These are phyloP conservation scores for Merluccius polli DNA, from an alignment of 2,797 vertebrate species.

Conservation along the genomic window DNA sequence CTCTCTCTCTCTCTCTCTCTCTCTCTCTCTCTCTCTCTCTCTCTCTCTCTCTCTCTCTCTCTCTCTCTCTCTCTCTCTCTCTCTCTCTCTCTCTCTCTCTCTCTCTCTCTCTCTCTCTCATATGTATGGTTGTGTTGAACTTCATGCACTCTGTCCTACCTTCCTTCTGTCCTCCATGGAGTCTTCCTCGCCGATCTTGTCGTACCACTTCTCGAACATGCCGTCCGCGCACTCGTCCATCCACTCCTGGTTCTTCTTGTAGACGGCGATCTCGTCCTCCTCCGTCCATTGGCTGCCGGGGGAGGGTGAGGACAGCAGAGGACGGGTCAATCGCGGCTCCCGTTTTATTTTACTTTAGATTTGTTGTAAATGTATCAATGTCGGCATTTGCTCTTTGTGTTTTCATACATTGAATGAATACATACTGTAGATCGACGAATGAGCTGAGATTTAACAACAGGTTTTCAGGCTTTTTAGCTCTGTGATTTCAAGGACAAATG, in stretches of 20 bases:
- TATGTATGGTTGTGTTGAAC: neutral
- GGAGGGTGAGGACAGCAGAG: neutral
- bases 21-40: conserved; percentile 86
- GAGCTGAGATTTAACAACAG: neutral
- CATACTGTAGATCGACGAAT: neutral
- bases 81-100: too few species aligned
- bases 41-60: conserved; percentile 61
- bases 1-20: conserved; percentile 82
- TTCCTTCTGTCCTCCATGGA: conserved; percentile 90
- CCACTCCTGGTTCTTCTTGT: conserved; percentile 95
- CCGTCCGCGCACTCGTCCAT: conserved; percentile 97
- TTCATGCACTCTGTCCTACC: conserved; percentile 63
- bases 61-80: conserved; percentile 79
- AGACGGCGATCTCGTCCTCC: conserved; percentile 93
- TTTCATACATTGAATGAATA: neutral
- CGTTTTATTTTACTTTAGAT: neutral
- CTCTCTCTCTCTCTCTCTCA: neutral
- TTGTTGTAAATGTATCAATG: neutral
- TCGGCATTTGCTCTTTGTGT: neutral
- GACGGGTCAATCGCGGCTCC: neutral
- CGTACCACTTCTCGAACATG: conserved; percentile 97
- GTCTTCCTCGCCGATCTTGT: conserved; percentile 91
- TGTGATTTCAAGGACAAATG: too few species aligned
- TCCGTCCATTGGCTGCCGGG: conserved; percentile 89
- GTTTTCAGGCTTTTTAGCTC: too few species aligned